Evolutionary conservation across 2,888 invertebrate genomes (phyloP), one percentile per base, ranked within the genome.

Genomic region (Ptilodon capucinus): DNA sequence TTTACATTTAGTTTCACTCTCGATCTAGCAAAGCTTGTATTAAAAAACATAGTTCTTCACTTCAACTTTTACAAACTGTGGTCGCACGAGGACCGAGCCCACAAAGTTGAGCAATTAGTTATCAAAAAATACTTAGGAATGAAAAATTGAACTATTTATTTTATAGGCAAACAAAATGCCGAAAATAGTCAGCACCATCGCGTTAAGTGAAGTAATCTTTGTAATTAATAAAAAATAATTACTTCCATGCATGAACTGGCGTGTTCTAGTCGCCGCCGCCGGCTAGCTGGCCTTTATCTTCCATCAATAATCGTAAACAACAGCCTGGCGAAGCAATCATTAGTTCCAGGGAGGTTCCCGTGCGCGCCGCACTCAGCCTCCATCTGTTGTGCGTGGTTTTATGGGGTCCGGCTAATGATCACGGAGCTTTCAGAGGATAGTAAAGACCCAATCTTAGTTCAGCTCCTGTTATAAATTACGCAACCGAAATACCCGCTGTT

Each of bases 271-370:
- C 11, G 28, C 28, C 1, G n/a, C n/a, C n/a, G 28, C 28, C 28
- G 9, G 28, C 28, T n/a, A n/a, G n/a, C 11, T 11, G 28, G 28
- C 9, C 13, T 13, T 13, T 32, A 36, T 36, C 35, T 17, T 11
- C 28, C 28, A 8, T 40, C 44, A 30, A 43, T 49, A 49, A 44
- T 47, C 51, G 47, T 55, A 55, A 55, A 51, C 49, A 42, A 44
- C 11, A 28, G 40, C 6, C 28, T 18, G 13, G 21, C 21, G 13
- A 42, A 41, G 21, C 3, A 11, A 14, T 13, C 42, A 34, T 14
- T 34, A 18, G 32, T 21, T 42, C 9, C 38, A 38, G 38, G 13
- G 2, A 38, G 35, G 35, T 9, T 16, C 6, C 32, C 14, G 32
- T 14, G 14, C 32, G 6, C 32, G 7, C 32, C 14, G 14, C 32